phyloP scores from a whole-genome alignment of 2,888 invertebrate genomes.

The Cataglyphis albicans region DNA sequence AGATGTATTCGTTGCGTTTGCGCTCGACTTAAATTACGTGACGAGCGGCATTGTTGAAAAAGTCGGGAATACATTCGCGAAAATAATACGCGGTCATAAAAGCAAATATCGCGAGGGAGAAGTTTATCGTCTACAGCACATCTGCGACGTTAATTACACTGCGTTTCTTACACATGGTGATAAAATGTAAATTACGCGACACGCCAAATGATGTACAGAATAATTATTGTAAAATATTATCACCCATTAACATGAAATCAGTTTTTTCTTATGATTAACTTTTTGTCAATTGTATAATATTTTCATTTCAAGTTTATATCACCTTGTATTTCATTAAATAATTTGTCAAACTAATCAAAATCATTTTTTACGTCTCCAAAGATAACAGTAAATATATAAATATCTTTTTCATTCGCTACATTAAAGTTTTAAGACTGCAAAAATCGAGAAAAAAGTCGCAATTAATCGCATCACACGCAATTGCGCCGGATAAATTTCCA shows the following conservation, averaged over 20 bases:
- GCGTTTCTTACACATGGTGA: conserved; percentile 34
- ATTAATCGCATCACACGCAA: conserved; percentile 25
- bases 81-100: conserved; percentile 45
- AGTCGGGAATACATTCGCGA: conserved; percentile 53
- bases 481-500: conserved; percentile 38
- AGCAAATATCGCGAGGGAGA: conserved; percentile 43
- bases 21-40: conserved; percentile 63
- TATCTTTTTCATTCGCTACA: neutral
- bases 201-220: neutral
- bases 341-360: neutral
- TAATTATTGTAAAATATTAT: neutral
- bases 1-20: conserved; percentile 38
- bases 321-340: neutral
- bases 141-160: conserved; percentile 43
- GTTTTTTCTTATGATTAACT: neutral
- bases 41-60: conserved; percentile 51
- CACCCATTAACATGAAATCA: neutral
- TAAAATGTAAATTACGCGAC: conserved; percentile 23
- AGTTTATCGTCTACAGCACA: conserved; percentile 47
- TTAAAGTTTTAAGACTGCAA: conserved; percentile 15
- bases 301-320: neutral
- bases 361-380: neutral
- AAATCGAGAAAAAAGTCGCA: conserved; percentile 27
- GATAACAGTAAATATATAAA: neutral
- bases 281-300: neutral